Evolutionary conservation across 2,113 vertebrate genomes (phyloP), one percentile per base, ranked within the genome.

Genomic region (Brachyhypopomus occidentalis): DNA sequence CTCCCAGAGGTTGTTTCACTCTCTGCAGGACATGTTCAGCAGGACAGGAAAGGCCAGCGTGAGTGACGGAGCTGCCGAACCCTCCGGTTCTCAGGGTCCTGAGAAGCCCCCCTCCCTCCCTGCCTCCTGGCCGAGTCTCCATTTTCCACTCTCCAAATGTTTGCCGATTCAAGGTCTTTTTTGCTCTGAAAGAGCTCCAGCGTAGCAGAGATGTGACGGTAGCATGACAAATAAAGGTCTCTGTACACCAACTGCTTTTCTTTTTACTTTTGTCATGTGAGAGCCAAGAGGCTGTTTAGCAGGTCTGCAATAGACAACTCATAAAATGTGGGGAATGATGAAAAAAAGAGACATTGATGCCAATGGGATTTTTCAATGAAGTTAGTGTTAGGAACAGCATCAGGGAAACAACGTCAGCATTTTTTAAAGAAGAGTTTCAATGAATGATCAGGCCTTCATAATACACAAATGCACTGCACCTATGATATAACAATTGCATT

Each of bases 151-250:
- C 70, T 67, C 48, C 64, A 76, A 85, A 69, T 83, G 59, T 67
- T 67, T 80, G 77, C 36, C 73, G 56, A 77, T 80, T 83, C 71
- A 79, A 81, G 75, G 62, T 77, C 52, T 22, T 72, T 74, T 75
- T 77, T 72, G 58, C 19, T 41, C 84, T 75, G 48, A 80, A 79
- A 52, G 17, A 60, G 75, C 76, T 66, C 64, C 66, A 75, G 64
- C 48, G 45, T 52, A 27, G 27, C 71, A 27, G 27, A 60, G 38
- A 52, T 5, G 20, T 75, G 58, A 63, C 63, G 80, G 66, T 30
- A 52, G 69, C 14, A 23, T 58, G 9, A 81, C 25, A 52, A 77
- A 80, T 56, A 72, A 80, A 73, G 30, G 34, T 60, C 2, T 72
- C 48, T 62, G 38, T 58, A 78, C 58, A 84, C 34, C 55, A 70